Base-by-base conservation (phyloP, 2,797 vertebrate genomes). In the Chelonia mydas region DNA sequence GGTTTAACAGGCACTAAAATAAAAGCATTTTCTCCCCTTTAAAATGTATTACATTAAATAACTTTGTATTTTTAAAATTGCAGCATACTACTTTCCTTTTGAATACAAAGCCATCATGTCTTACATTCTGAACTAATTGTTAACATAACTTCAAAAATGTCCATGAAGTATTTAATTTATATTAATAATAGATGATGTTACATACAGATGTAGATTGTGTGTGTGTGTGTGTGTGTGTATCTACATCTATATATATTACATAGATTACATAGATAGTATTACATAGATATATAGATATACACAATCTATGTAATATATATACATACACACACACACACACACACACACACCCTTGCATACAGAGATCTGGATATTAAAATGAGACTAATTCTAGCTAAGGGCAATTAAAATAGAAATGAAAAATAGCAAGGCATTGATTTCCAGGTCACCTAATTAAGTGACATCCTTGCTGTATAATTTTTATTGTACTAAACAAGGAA, bases 361-460 rank as follows among this genome's bases (percentile, higher is more conserved):
- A 80, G 55, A 96, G 87, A 76, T 89, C 93, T 94, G 65, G 94
- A 88, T 96, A 96, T 28, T 95, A 97, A 97, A 97, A 96, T 74
- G 90, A 93, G 93, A 96, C 96, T 95, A 96, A 97, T 96, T 97
- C 89, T 97, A 27, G 0, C 89, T 92, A 91, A 96, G 91, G 96
- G 93, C 94, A 95, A 86, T 92, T 96, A 92, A 95, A 96, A 93
- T 93, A 93, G 89, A 97, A 95, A 81, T 96, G 95, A 98, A 97
- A 95, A 97, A 96, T 85, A 93, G 92, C 54, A 87, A 96, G 81
- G 49, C 50, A 94, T 95, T 93, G 97, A 96, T 97, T 97, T 96
- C 97, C 97, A 96, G 91, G 65, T 95, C 91, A 94, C 95, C 96
- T 97, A 97, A 97, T 98, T 97, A 98, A 96, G 81, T 96, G 96